Conservation (phyloP, 2,797 vertebrate species). For the Sylvilagus floridanus region DNA sequence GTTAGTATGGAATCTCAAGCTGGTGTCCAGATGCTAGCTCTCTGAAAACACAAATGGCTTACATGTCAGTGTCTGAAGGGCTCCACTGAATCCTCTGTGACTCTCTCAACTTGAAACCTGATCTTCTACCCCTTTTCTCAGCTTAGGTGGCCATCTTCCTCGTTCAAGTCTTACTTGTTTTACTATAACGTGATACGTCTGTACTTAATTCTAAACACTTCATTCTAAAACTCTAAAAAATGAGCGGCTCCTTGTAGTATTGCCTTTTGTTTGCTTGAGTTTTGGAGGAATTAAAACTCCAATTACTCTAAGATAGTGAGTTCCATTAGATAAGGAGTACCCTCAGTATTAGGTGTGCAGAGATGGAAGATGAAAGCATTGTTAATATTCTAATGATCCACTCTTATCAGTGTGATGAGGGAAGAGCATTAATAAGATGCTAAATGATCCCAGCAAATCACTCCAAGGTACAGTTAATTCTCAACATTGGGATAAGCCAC, state of each 20-base stretch:
- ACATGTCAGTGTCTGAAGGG: neutral
- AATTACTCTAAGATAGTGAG: neutral
- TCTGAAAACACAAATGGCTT: neutral
- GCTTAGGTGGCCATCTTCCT: neutral
- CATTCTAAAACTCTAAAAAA: neutral
- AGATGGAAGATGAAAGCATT: neutral
- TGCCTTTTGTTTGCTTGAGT: neutral
- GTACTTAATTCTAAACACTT: constrained; percentile 23
- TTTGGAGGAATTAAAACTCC: constrained; percentile 31
- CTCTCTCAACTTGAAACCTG: neutral
- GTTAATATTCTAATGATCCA: constrained; percentile 38
- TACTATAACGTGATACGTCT: neutral
- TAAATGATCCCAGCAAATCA: constrained; percentile 56
- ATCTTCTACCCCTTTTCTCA: neutral
- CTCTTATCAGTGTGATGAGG: neutral
- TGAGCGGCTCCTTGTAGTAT: neutral
- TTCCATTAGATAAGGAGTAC: neutral
- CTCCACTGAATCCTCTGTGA: neutral
- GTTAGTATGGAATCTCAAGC: neutral
- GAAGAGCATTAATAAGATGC: constrained; percentile 18
- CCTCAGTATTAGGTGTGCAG: constrained; percentile 24
- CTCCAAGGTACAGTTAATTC: neutral
- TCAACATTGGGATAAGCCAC: constrained; percentile 13
- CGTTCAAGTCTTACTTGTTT: neutral
- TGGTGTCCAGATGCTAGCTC: neutral